Base-by-base conservation (phyloP, 1,140 invertebrate species). In the Chrysopa pallens region DNA sequence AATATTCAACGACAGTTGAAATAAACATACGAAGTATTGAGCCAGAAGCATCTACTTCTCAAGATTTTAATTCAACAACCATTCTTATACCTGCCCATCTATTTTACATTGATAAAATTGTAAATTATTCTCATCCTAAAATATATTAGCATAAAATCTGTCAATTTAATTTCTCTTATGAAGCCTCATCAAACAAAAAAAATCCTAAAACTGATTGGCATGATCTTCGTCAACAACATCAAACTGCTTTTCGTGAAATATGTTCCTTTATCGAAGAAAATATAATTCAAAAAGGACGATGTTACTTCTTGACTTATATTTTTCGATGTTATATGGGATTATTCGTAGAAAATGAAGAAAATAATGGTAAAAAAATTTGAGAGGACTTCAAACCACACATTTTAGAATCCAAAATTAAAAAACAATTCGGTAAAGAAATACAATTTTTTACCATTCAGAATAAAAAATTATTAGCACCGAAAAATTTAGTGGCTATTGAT, bases 211-310 rank as follows among this genome's bases (percentile, higher is more conserved):
- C 36, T 15, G 8, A 7, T 38, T 53, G 48, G 48, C 48, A 51
- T 46, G 17, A 38, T 44, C 35, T 39, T 42, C 48, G 46, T 35
- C 14, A 51, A 36, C 23, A 42, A 31, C 49, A 51, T 44, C 48
- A 49, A 48, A 28, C 15, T 39, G 42, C 36, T 49, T 52, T 51
- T 51, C 29, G 49, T 39, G 47, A 52, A 48, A 46, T 50, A 9
- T 46, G 43, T 46, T 23, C 6, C 40, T 43, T 52, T 33, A 50
- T 51, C 14, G 12, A 45, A 35, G 36, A 50, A 51, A 48, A 52
- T 37, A 39, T 51, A 13, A 43, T 52, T 29, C 42, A 51, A 38
- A 48, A 48, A 46, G 44, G 44, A 29, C 45, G 43, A 3, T 44
- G 44, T 51, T 52, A 46, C 42, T 52, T 47, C 44, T 38, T 50